phyloP scores from a whole-genome alignment of 2,888 invertebrate genomes.

The Rotaria magnacalcarata region DNA sequence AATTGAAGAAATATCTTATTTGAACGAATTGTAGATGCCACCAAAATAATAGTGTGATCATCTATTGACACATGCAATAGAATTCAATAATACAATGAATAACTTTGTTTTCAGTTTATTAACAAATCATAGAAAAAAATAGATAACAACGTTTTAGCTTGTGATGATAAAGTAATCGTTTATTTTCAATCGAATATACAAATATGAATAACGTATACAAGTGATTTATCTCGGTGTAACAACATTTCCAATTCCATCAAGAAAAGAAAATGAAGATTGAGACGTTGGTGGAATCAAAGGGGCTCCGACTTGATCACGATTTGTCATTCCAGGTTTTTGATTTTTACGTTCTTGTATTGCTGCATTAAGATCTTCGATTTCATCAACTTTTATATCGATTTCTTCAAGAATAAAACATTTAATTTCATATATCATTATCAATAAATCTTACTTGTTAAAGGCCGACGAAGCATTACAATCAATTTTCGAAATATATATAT shows the following conservation, averaged over 20 bases:
- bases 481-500: not conserved
- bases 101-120: too few relatives aligned
- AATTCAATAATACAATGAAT: too few relatives aligned
- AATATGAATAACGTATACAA: not conserved
- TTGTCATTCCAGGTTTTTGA: not conserved
- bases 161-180: too few relatives aligned
- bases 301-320: not conserved
- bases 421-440: not conserved
- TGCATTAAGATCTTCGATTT: constrained; percentile 25
- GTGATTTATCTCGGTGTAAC: not conserved
- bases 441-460: not conserved
- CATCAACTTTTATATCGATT: constrained; percentile 31
- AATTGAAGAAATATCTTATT: too few relatives aligned
- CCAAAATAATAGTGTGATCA: too few relatives aligned
- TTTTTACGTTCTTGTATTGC: constrained; percentile 27
- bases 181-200: not conserved
- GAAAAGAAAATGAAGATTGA: not conserved
- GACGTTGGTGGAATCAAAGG: not conserved
- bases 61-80: too few relatives aligned
- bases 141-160: too few relatives aligned
- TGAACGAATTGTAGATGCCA: too few relatives aligned
- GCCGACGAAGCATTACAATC: constrained; percentile 2
- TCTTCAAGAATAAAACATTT: not conserved
- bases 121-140: too few relatives aligned
- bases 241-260: not conserved